Percentiles rank a stretch among this genome's conserved stretches.
Evolutionary conservation across 2,113 vertebrate genomes (phyloP).

Genomic region (Dicaeum eximium): DNA sequence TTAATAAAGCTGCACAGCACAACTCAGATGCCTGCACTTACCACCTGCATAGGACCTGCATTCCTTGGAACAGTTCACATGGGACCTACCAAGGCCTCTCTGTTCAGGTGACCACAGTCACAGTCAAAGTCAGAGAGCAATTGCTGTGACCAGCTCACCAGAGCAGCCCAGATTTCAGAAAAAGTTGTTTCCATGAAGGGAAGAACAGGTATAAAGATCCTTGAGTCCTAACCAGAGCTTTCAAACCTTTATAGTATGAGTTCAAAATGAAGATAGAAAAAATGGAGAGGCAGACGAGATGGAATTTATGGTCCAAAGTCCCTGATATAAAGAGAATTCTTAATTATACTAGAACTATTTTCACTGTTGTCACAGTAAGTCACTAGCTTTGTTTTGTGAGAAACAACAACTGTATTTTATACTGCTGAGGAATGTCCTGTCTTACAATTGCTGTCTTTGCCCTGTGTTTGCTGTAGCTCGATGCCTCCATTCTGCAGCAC

Average conservation of each 20-base stretch:
- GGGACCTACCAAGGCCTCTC: neutral
- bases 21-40: neutral
- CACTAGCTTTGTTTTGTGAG: neutral
- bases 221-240: neutral
- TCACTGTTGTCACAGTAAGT: neutral
- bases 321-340: neutral
- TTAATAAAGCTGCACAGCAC: neutral
- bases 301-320: neutral
- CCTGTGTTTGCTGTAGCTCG: conserved; percentile 60
- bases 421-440: neutral
- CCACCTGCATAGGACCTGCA: accelerated
- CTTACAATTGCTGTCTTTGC: neutral
- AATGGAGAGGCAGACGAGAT: neutral
- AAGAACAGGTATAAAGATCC: neutral
- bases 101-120: neutral
- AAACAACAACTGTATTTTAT: neutral
- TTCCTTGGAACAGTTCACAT: neutral
- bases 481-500: conserved; percentile 39
- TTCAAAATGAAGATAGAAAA: neutral
- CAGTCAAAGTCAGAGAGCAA: neutral
- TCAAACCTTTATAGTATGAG: neutral
- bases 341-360: neutral
- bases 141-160: neutral
- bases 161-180: neutral
- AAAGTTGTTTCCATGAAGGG: neutral